A percentile compares a stretch with the other conserved stretches of the same genome.
These are phyloP conservation scores for Osmerus eperlanus DNA, from an alignment of 2,113 vertebrate genomes.

Conservation along the genomic window DNA sequence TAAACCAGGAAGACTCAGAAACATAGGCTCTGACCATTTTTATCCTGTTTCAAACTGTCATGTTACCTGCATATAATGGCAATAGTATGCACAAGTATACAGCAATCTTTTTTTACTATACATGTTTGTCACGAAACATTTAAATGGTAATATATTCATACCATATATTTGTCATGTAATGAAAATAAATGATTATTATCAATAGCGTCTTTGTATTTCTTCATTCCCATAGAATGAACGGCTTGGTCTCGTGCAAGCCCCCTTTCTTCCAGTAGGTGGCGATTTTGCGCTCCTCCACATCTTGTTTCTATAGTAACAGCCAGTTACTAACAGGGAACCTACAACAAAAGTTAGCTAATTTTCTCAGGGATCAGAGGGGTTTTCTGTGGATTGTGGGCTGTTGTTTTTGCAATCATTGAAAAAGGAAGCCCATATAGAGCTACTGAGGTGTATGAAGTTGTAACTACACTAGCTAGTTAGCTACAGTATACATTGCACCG, in stretches of 20 bases:
- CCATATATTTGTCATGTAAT: conserved; percentile 51
- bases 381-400: no score
- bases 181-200: conserved; percentile 45
- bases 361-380: no score
- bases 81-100: not conserved
- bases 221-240: conserved; percentile 6
- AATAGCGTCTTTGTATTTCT: no score
- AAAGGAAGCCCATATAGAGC: no score
- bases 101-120: conserved; percentile 37
- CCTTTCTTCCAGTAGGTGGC: conserved; percentile 13
- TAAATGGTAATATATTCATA: conserved; percentile 19
- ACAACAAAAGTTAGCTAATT: no score
- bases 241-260: not conserved
- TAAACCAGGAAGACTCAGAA: not conserved
- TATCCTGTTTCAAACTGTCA: conserved; percentile 15
- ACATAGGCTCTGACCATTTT: conserved; percentile 23
- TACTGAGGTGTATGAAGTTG: no score
- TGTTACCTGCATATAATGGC: conserved; percentile 1
- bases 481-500: no score
- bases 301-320: conserved; percentile 53
- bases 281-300: not conserved
- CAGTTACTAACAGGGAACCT: no score
- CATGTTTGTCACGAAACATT: conserved; percentile 44
- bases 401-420: no score
- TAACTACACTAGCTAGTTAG: no score